Percentiles rank a stretch among this genome's conserved stretches.
Conservation (phyloP, 1,140 invertebrate genomes). For the Drosophila baimaii region DNA sequence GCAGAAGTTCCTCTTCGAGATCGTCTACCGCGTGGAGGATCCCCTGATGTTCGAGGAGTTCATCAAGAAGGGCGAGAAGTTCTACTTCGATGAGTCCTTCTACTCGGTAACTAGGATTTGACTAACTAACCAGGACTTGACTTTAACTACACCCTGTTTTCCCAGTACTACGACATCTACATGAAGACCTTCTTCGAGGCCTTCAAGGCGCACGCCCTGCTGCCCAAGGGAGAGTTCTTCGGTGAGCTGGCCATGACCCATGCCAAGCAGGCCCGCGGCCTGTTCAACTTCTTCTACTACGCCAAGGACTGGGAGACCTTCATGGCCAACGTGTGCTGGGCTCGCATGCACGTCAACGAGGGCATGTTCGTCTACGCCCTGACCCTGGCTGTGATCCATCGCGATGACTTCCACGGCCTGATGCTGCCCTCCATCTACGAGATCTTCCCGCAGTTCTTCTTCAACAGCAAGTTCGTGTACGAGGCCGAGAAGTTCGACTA, state of each 20-base stretch:
- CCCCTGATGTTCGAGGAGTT: slow-evolving; percentile 69
- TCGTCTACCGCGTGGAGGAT: slow-evolving; percentile 70
- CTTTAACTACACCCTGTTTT: neutral
- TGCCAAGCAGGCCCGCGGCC: slow-evolving; percentile 85
- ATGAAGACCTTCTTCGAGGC: slow-evolving; percentile 76
- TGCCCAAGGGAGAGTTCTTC: slow-evolving; percentile 82
- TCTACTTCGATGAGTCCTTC: slow-evolving; percentile 36
- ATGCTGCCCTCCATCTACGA: slow-evolving; percentile 87
- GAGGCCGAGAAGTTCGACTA: slow-evolving; percentile 85
- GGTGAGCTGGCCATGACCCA: slow-evolving; percentile 76
- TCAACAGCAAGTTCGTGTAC: slow-evolving; percentile 86
- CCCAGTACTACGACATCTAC: slow-evolving; percentile 61
- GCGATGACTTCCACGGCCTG: slow-evolving; percentile 86
- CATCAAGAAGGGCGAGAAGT: slow-evolving; percentile 59
- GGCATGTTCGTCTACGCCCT: slow-evolving; percentile 87
- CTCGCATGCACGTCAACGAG: slow-evolving; percentile 86
- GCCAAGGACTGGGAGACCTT: slow-evolving; percentile 88
- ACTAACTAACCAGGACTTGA: neutral
- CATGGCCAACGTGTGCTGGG: slow-evolving; percentile 87
- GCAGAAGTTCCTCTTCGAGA: slow-evolving; percentile 75
- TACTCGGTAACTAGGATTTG: slow-evolving; percentile 55
- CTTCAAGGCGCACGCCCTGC: slow-evolving; percentile 59
- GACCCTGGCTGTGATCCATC: slow-evolving; percentile 86
- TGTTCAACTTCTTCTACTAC: slow-evolving; percentile 87
- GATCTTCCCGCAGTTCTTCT: slow-evolving; percentile 87